Base-by-base conservation (phyloP, 2,113 vertebrate species). In the Erinaceus europaeus region DNA sequence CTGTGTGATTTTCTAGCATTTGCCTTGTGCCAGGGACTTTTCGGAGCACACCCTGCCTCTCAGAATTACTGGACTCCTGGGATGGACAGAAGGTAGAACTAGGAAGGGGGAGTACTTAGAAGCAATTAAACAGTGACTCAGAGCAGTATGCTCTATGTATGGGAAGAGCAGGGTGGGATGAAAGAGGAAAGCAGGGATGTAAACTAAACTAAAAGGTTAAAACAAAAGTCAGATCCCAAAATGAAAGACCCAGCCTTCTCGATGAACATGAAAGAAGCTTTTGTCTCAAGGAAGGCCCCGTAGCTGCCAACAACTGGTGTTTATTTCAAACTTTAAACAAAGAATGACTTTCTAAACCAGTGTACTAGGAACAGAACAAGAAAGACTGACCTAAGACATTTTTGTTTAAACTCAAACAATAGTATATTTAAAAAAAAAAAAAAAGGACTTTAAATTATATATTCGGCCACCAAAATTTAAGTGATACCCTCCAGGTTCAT, bases 281-380 rank as follows among this genome's bases (percentile, higher is more conserved):
- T 34, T 23, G 2, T 79, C 55, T 53, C 67, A 42, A 4, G 0
- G 21, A n/a, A 50, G 62, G 12, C 17, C 36, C 44, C 34, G 40
- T 0, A 36, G 55, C 67, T 82, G 62, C 73, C 68, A 83, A 67
- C 5, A 52, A 34, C 20, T 50, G 32, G 23, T 15, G 29, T 62
- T 48, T 69, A 40, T 72, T 81, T 62, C 55, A 32, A 80, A 77
- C 76, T 79, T 86, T 50, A 53, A 84, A 69, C 78, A 67, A 89
- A 74, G 44, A 71, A 53, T 15, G 36, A 38, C 52, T 46, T 74
- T 82, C 36, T 52, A 23, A 62, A 72, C 32, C 23, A 48, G 34
- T 15, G 10, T 7, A 10, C 15, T 23, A 32, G 11, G 44, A n/a
- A 46, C 29, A 44, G n/a, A 80, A 10, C 6, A 55, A 73, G 50